Percentiles rank a stretch among this genome's conserved stretches.
phyloP scores from a whole-genome alignment of 1,140 invertebrate genomes.

The Papilio polytes region DNA sequence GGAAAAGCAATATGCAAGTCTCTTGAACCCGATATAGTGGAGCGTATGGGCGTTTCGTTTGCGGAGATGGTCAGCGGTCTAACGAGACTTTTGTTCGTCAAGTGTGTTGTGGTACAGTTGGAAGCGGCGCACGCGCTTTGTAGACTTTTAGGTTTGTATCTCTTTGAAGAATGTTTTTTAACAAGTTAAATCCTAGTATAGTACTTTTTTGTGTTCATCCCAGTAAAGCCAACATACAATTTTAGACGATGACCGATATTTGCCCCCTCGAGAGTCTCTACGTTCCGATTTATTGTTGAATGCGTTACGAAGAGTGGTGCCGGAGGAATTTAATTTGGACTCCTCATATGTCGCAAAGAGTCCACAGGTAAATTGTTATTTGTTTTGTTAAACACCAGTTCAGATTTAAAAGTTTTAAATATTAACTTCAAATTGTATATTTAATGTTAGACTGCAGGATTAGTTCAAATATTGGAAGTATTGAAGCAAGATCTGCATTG shows the following conservation, averaged over 20 bases:
- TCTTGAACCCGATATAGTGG: conserved; percentile 85
- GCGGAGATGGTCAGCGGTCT: conserved; percentile 80
- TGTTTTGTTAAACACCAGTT: too few species aligned
- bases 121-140: conserved; percentile 73
- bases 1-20: conserved; percentile 86
- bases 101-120: conserved; percentile 71
- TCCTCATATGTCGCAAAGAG: conserved; percentile 59
- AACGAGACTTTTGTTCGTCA: conserved; percentile 68
- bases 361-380: conserved; percentile 51
- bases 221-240: conserved; percentile 25
- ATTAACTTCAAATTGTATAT: conserved; percentile 12
- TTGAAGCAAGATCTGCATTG: conserved; percentile 74
- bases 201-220: too few species aligned
- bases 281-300: conserved; percentile 69
- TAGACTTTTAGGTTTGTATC: conserved; percentile 60
- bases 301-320: conserved; percentile 61
- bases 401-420: too few species aligned
- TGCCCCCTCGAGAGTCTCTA: conserved; percentile 68
- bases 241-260: conserved; percentile 79
- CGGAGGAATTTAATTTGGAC: conserved; percentile 73
- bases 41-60: conserved; percentile 81
- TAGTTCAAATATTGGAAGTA: conserved; percentile 72
- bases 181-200: too few species aligned
- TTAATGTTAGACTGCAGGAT: conserved; percentile 60
- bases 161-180: too few species aligned